Evolutionary conservation across 2,113 vertebrate genomes (phyloP), one percentile per base, ranked within the genome.

Genomic region (Lipotes vexillifer): DNA sequence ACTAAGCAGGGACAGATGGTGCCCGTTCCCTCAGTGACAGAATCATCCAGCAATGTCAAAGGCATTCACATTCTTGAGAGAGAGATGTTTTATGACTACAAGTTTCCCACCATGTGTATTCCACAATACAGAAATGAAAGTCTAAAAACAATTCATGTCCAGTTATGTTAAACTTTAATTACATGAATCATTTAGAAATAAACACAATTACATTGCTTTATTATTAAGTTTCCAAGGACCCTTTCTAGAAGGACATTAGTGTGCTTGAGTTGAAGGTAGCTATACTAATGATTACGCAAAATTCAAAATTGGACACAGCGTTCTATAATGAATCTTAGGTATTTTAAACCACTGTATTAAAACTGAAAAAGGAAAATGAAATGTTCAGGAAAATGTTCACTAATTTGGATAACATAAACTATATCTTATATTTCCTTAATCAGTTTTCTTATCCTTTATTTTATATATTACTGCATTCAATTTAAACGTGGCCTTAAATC

Each of bases 41-140:
- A 98, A 88, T 90, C 91, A 72, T 61, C 75, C 96, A 87, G 72
- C 97, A 97, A 93, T 80, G 90, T 71, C 88, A 97, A 33, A 85
- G 81, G 61, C 69, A 94, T 98, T 98, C 97, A 90, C 92, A 52
- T 96, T 90, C 91, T 97, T 85, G 78, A 93, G 88, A 97, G 92
- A 86, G 65, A 93, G 87, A 94, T 74, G 85, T 25, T 66, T 97
- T 78, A 82, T 96, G 88, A 97, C 85, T 85, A 96, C 90, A 85
- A 66, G 49, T 97, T 95, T 97, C 93, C 93, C 2, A 59, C 31
- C 96, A 33, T 12, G 77, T 97, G 55, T 69, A 84, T 68, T 86
- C 52, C 65, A 92, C 93, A 66, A 90, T 36, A 74, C 72, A 90
- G 92, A 93, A 92, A 95, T 88, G 80, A 69, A 97, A 96, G 85